Evolutionary conservation across 2,888 invertebrate genomes (phyloP).

Genomic region (Amphipoea oculea): DNA sequence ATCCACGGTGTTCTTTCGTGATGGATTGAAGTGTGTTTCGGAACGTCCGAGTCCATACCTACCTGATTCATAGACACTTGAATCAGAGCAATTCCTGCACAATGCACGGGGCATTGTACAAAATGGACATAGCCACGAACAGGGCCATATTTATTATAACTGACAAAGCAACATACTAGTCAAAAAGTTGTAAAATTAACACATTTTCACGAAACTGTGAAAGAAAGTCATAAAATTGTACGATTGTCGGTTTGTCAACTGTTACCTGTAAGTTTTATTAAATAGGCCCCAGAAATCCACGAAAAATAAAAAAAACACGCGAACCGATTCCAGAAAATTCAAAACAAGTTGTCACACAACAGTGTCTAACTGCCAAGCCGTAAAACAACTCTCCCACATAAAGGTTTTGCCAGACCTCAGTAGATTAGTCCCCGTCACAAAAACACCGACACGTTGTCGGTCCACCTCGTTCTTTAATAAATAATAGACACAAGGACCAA

Average conservation of each 20-base stretch:
- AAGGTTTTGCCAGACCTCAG: conserved; percentile 58
- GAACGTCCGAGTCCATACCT: too few species aligned
- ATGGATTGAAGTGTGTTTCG: not conserved
- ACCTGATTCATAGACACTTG: too few species aligned
- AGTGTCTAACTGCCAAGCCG: not conserved
- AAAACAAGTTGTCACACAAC: not conserved
- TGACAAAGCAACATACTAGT: not conserved
- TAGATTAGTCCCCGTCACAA: conserved; percentile 70
- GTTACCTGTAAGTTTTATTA: not conserved
- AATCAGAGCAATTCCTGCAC: too few species aligned
- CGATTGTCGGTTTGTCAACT: not conserved
- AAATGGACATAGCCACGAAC: not conserved
- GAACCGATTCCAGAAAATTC: not conserved
- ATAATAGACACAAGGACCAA: conserved; percentile 41
- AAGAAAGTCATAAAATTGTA: not conserved
- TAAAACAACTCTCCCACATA: conserved; percentile 11
- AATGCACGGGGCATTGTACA: not conserved
- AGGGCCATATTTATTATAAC: not conserved
- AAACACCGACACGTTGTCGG: conserved; percentile 66
- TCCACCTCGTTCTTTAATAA: conserved; percentile 58
- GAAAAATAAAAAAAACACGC: not conserved
- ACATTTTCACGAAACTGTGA: not conserved
- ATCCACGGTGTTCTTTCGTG: not conserved
- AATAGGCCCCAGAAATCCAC: not conserved
- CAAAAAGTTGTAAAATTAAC: not conserved